Conservation (phyloP, 2,113 vertebrate species). For the Danio rerio region DNA sequence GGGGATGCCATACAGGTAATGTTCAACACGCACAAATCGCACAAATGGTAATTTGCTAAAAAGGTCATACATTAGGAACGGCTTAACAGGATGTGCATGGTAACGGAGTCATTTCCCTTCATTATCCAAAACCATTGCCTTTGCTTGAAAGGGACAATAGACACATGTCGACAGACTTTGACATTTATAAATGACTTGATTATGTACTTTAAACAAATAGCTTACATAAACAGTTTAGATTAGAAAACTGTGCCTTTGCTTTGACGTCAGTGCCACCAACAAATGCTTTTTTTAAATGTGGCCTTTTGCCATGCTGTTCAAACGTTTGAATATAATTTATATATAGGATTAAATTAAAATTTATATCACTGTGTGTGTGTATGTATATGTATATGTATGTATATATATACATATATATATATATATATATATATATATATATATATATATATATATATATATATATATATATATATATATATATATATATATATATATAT, state of each 20-base stretch:
- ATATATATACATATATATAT: too few species aligned
- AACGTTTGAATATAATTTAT: too few species aligned
- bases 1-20: slow-evolving; percentile 76
- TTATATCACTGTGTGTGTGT: too few species aligned
- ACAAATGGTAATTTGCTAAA: slow-evolving; percentile 7
- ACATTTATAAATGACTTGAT: slow-evolving; percentile 11
- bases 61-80: neutral
- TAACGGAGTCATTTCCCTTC: neutral
- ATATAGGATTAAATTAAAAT: too few species aligned
- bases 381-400: too few species aligned
- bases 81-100: neutral
- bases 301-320: too few species aligned
- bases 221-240: neutral
- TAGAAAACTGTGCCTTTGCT: neutral
- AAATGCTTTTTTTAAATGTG: neutral
- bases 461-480: too few species aligned
- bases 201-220: neutral
- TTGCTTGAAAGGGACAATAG: neutral
- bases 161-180: neutral
- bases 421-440: too few species aligned
- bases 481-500: too few species aligned
- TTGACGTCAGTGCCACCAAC: neutral
- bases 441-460: too few species aligned
- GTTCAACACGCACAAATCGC: neutral
- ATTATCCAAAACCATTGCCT: slow-evolving; percentile 20